Base-by-base conservation (phyloP, 2,888 invertebrate species). In the Pterobdella sp. region DNA sequence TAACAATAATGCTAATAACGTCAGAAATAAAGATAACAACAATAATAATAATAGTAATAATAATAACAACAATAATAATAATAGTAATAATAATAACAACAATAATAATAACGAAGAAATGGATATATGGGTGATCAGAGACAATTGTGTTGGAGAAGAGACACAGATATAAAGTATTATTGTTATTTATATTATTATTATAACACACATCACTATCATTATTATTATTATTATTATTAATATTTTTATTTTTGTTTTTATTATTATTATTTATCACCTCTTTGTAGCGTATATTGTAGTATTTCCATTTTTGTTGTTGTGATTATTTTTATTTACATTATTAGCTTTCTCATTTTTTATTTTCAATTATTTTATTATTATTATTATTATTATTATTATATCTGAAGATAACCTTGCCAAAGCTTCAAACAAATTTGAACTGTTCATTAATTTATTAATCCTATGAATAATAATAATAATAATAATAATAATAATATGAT, bases 1-100 rank as follows among this genome's bases (percentile, higher is more conserved):
- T 37, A 22, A 37, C 26, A 68, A 68, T 68, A 42, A 68, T 71
- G 63, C 14, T 31, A n/a, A 49, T 29, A 29, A 69, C 4, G 42
- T 14, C 52, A 32, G 34, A 31, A 56, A 3, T 36, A 63, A 34
- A 60, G 56, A 31, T 49, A 4, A 22, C 56, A 34, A 69, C 26
- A 31, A 69, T 52, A 26, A 68, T 26, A 31, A 52, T 29, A 14
- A 4, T 42, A 2, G 37, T 68, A 14, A 7, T 52, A 34, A 32
- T 14, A 63, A 60, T 49, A n/a, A 35, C 34, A 34, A 7, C 34
- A n/a, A 22, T 34, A 18, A 35, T 35, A 36, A 22, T 29, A n/a
- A 63, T 32, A 2, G 31, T 1, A 36, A 60, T 32, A 36, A 52
- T 1, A 36, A 52, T n/a, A 36, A 60, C 4, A 36, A 63, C 1